Base-by-base conservation (phyloP, 2,797 vertebrate species). In the Enteromius thamalakanensis region DNA sequence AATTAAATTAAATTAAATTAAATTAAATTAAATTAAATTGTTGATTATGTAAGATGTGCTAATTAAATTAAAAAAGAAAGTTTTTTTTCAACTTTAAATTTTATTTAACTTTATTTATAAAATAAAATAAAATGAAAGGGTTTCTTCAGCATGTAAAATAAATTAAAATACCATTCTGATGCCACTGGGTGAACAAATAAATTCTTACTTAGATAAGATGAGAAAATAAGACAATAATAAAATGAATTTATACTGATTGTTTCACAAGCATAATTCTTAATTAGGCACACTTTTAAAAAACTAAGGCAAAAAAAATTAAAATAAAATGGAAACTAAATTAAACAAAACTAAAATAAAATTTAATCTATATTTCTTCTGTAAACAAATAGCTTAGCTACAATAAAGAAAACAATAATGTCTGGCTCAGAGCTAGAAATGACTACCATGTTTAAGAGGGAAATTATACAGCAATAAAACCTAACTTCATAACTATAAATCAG, bases 341-440 rank as follows among this genome's bases (percentile, higher is more conserved):
- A 49, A 15, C 14, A 15, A 10, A 55, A 58, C 23, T 11, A 23
- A 58, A 12, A 23, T 3, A 12, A 49, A 58, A 23, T 58, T 11
- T n/a, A n/a, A 58, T 58, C 5, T 21, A 4, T 11, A 5, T 62
- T 62, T 62, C 2, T 53, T 53, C 47, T 14, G 10, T 37, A 53
- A 53, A 74, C 6, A n/a, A n/a, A 74, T 53, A 19, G 47, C 70
- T 51, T 21, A 10, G 47, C 49, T 53, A n/a, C 29, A 53, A 34
- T 42, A 71, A 81, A 81, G 19, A 34, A 11, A 81, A n/a, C 45
- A 47, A 32, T 37, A 49, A 81, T 62, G 42, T 55, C 10, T 74
- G 47, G 0, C 49, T 53, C 71, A 53, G 49, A n/a, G 19, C 19
- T 34, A 34, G 29, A 49, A 21, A n/a, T 4, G 6, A 51, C 49